Evolutionary conservation across 2,888 invertebrate species (phyloP).

Genomic region (Hololepta plana): DNA sequence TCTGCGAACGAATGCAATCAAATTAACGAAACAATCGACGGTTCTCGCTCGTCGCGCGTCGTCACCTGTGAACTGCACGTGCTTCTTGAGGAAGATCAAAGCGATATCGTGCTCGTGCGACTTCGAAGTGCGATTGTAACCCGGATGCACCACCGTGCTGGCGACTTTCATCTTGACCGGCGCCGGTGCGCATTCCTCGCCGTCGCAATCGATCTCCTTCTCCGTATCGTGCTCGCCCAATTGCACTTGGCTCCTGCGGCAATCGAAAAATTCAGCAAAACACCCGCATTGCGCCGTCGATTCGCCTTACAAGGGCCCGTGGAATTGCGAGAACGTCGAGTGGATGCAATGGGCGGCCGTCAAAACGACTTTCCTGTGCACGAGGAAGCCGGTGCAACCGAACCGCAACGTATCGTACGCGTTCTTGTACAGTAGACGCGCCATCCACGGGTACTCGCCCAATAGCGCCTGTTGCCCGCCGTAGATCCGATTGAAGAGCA

Average conservation of each 20-base stretch:
- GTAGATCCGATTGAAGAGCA: conserved; percentile 17
- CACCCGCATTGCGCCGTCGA: background rate
- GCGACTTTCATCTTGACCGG: conserved; percentile 25
- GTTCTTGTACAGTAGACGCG: conserved; percentile 28
- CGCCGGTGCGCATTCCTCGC: conserved; percentile 27
- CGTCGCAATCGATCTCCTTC: conserved; percentile 27
- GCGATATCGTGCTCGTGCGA: conserved; percentile 29
- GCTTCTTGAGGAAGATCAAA: conserved; percentile 24
- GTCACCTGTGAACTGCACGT: conserved; percentile 27
- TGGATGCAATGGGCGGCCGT: conserved; percentile 35
- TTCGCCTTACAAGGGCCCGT: background rate
- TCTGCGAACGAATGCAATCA: conserved; percentile 13
- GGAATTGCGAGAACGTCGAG: background rate
- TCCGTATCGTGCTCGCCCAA: conserved; percentile 32
- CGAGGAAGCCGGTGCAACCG: conserved; percentile 32
- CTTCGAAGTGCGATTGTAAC: conserved; percentile 20
- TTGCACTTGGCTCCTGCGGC: conserved; percentile 19
- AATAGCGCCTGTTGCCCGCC: conserved; percentile 27
- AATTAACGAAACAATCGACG: background rate
- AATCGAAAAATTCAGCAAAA: too few relatives aligned
- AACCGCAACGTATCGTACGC: conserved; percentile 14
- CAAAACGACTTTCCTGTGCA: conserved; percentile 31
- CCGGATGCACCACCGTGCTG: conserved; percentile 25
- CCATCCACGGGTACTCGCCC: conserved; percentile 37
- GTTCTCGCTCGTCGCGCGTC: too few relatives aligned